Evolutionary conservation across 35 echinoderm and acorn worm genomes (phyloP).

Genomic region (Patiria miniata): DNA sequence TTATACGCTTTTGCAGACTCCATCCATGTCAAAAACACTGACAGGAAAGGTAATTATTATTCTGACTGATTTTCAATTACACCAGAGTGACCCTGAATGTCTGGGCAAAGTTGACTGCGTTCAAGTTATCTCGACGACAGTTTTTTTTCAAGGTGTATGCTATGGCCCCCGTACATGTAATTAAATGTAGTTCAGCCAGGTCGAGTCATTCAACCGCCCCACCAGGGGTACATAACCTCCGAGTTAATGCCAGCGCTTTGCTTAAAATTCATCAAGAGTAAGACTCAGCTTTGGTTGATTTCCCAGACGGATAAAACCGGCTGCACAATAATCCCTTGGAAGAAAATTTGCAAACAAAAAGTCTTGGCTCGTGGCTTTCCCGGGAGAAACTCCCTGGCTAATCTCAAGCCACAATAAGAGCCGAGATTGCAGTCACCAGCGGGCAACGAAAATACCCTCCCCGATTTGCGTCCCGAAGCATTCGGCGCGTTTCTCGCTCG

Average conservation of each 20-base stretch:
- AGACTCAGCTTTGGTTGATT: background rate
- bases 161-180: too few species aligned
- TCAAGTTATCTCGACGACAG: too few species aligned
- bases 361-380: background rate
- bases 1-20: too few species aligned
- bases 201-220: too few species aligned
- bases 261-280: background rate
- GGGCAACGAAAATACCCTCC: background rate
- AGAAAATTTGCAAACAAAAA: background rate
- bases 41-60: too few species aligned
- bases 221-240: background rate
- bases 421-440: background rate
- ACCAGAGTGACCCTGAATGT: too few species aligned
- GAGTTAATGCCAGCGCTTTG: background rate
- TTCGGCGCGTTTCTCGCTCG: background rate
- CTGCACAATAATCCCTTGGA: too few species aligned
- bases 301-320: conserved; percentile 11
- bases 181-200: too few species aligned
- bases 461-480: background rate
- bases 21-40: too few species aligned
- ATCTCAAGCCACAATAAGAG: background rate
- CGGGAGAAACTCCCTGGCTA: background rate
- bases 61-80: too few species aligned
- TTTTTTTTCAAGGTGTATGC: too few species aligned
- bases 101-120: too few species aligned